Evolutionary conservation across 2,888 invertebrate genomes (phyloP).

Genomic region (Morpho helenor): DNA sequence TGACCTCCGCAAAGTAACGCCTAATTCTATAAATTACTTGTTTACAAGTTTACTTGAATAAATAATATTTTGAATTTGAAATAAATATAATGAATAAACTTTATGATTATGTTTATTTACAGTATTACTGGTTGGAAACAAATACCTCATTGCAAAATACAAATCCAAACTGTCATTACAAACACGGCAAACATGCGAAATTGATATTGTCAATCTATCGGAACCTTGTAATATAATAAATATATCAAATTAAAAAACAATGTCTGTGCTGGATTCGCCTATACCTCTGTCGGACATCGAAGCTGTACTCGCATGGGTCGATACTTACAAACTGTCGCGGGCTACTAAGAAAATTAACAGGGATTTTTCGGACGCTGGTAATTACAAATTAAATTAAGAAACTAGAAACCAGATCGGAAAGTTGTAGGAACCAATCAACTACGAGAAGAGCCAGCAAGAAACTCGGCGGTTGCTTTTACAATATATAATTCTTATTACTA

Average conservation of each 20-base stretch:
- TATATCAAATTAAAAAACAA: constrained; percentile 28
- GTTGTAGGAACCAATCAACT: too few relatives aligned
- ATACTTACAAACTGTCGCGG: constrained; percentile 67
- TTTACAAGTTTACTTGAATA: too few relatives aligned
- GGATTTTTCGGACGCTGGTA: constrained; percentile 89
- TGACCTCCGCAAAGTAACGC: too few relatives aligned
- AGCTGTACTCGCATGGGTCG: constrained; percentile 66
- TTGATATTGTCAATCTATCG: constrained; percentile 48
- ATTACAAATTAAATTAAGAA: not conserved
- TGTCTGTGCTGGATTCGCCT: constrained; percentile 45
- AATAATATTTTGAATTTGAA: too few relatives aligned
- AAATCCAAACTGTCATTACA: constrained; percentile 18
- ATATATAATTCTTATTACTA: too few relatives aligned
- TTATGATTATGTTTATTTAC: not conserved
- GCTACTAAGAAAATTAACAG: constrained; percentile 85
- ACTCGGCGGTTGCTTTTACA: too few relatives aligned
- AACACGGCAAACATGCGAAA: constrained; percentile 39
- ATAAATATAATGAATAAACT: too few relatives aligned
- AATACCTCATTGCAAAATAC: constrained; percentile 1
- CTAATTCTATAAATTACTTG: too few relatives aligned
- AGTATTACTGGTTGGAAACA: constrained; percentile 19
- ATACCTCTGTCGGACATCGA: constrained; percentile 65
- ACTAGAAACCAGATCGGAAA: not conserved
- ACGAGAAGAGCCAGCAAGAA: too few relatives aligned
- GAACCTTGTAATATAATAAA: constrained; percentile 34